A percentile compares a stretch with the other conserved stretches of the same genome.
phyloP scores from a whole-genome alignment of 2,888 invertebrate genomes.

The Bibio marci region DNA sequence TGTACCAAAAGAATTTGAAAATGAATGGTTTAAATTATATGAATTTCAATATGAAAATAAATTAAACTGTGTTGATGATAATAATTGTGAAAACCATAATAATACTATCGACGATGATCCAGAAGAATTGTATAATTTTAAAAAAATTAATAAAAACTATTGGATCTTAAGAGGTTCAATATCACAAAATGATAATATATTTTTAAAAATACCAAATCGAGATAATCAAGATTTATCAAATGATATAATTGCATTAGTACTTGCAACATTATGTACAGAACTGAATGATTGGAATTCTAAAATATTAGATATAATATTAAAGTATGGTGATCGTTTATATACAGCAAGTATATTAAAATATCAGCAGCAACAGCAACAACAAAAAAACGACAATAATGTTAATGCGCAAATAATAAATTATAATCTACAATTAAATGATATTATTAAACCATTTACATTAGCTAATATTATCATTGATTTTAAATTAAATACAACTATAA shows the following conservation, averaged over 20 bases:
- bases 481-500: too few relatives aligned
- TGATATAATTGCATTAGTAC: slow-evolving; percentile 38
- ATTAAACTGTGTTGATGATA: neutral
- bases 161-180: slow-evolving; percentile 12
- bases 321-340: slow-evolving; percentile 44
- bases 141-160: slow-evolving; percentile 2
- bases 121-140: slow-evolving; percentile 6
- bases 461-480: slow-evolving; percentile 2
- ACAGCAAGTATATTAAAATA: slow-evolving; percentile 19
- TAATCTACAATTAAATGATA: slow-evolving; percentile 16
- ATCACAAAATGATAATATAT: slow-evolving; percentile 12
- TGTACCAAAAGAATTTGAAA: slow-evolving; percentile 9
- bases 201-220: slow-evolving; percentile 19
- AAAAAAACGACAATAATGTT: too few relatives aligned
- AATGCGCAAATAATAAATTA: too few relatives aligned
- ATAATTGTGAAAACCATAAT: too few relatives aligned
- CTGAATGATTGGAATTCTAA: slow-evolving; percentile 37
- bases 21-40: slow-evolving; percentile 9
- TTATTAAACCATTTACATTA: slow-evolving; percentile 18
- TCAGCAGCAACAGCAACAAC: too few relatives aligned
- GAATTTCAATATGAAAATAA: slow-evolving; percentile 2
- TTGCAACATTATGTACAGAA: slow-evolving; percentile 35
- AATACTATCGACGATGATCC: neutral
- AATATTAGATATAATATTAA: slow-evolving; percentile 39
- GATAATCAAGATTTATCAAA: slow-evolving; percentile 36